These are phyloP conservation scores for Megathymus violae DNA, from an alignment of 1,140 invertebrate genomes.

Conservation along the genomic window DNA sequence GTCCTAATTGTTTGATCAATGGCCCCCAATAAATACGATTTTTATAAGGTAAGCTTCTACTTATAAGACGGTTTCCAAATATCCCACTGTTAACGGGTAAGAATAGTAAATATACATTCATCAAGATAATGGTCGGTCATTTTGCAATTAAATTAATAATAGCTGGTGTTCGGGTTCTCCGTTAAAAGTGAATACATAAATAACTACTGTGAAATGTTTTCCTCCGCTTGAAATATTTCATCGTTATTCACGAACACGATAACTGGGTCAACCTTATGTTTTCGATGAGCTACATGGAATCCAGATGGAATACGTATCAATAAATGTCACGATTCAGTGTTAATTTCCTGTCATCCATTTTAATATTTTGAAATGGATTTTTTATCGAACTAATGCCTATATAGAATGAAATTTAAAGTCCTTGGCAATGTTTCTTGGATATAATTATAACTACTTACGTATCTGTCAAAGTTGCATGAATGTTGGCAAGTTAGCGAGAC, in stretches of 20 bases:
- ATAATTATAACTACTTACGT: conserved; percentile 74
- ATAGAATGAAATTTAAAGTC: conserved; percentile 40
- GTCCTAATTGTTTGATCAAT: too few species aligned
- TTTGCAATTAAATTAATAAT: too few species aligned
- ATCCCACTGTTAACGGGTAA: too few species aligned
- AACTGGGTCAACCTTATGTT: conserved; percentile 16
- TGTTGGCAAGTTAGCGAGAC: conserved; percentile 70
- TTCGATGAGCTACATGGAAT: background rate
- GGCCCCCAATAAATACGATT: too few species aligned
- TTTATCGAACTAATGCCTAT: background rate
- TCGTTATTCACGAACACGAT: background rate
- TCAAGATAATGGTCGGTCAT: too few species aligned
- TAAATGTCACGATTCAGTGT: background rate
- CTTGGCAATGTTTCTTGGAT: conserved; percentile 77
- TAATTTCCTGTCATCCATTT: background rate
- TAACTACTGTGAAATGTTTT: too few species aligned
- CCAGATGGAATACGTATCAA: too few species aligned
- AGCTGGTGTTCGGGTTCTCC: too few species aligned
- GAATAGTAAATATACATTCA: too few species aligned
- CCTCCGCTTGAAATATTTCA: background rate
- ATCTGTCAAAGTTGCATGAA: conserved; percentile 74
- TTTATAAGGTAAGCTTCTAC: too few species aligned
- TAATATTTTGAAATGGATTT: background rate
- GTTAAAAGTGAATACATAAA: too few species aligned
- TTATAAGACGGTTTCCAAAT: too few species aligned